Conservation (phyloP, 2,797 vertebrate genomes). For the Chrysocyon brachyurus region DNA sequence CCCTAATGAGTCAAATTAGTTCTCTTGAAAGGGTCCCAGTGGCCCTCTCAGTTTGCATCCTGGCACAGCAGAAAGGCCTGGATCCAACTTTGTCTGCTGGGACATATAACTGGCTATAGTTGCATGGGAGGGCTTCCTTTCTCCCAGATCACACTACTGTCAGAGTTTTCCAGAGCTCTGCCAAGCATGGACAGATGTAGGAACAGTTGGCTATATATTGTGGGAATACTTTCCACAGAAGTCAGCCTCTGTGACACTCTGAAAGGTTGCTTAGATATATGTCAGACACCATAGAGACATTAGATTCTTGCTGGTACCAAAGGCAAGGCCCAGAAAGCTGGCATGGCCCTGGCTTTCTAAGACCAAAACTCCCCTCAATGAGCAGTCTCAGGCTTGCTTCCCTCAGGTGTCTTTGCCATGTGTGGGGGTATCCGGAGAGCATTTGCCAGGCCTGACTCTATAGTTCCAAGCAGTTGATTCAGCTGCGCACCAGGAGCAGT, state of each 20-base stretch:
- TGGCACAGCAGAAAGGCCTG: conserved; percentile 36
- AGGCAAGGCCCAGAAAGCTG: background rate
- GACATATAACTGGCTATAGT: background rate
- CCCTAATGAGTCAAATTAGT: conserved; percentile 63
- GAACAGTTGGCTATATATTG: background rate
- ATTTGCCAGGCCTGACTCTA: background rate
- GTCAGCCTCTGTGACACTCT: background rate
- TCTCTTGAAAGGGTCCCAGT: conserved; percentile 16
- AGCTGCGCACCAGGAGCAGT: background rate
- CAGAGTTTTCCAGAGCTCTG: background rate
- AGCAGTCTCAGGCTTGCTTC: background rate
- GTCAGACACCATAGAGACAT: background rate
- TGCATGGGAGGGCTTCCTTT: background rate
- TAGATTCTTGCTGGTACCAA: background rate
- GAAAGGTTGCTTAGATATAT: background rate
- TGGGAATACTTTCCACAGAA: background rate
- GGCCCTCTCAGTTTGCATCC: conserved; percentile 24
- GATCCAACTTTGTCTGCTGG: background rate
- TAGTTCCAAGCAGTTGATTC: background rate
- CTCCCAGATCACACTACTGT: background rate
- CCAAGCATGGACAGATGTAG: background rate
- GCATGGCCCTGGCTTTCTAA: background rate
- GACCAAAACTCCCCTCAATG: background rate
- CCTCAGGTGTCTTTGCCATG: background rate
- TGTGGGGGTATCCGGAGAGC: background rate